Percentiles rank a stretch among this genome's conserved stretches.
These are phyloP conservation scores for Theonella swinhoei DNA, from an alignment of 37 sponge, comb jelly and placozoan genomes.

Conservation along the genomic window DNA sequence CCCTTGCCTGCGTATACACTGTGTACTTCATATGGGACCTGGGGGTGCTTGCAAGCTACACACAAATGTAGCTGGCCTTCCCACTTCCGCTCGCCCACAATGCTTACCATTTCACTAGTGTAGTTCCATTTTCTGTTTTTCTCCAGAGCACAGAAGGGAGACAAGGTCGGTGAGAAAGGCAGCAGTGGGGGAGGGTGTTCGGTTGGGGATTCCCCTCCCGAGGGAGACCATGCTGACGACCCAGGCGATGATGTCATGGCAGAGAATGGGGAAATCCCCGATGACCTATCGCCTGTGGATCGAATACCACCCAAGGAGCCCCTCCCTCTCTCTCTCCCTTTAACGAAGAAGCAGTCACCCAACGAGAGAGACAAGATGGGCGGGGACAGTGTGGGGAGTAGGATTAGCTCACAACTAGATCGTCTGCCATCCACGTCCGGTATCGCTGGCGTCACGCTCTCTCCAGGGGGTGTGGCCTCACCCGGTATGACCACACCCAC, in stretches of 20 bases:
- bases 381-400: neutral
- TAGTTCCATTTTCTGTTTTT: no score
- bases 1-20: no score
- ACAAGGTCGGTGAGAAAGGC: conserved; percentile 9
- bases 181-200: no score
- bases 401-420: neutral
- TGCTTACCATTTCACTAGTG: no score
- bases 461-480: conserved; percentile 3
- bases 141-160: conserved; percentile 54
- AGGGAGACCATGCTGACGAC: conserved; percentile 11
- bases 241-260: conserved; percentile 10
- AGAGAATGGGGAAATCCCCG: conserved; percentile 3
- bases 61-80: no score
- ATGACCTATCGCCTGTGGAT: neutral
- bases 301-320: neutral
- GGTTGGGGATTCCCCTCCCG: conserved; percentile 26
- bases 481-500: conserved; percentile 29
- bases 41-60: no score
- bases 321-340: neutral
- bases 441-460: neutral
- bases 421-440: neutral
- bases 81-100: no score
- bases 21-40: no score
- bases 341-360: neutral
- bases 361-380: neutral